phyloP scores from a whole-genome alignment of 2,113 vertebrate species.

The Jaculus jaculus region DNA sequence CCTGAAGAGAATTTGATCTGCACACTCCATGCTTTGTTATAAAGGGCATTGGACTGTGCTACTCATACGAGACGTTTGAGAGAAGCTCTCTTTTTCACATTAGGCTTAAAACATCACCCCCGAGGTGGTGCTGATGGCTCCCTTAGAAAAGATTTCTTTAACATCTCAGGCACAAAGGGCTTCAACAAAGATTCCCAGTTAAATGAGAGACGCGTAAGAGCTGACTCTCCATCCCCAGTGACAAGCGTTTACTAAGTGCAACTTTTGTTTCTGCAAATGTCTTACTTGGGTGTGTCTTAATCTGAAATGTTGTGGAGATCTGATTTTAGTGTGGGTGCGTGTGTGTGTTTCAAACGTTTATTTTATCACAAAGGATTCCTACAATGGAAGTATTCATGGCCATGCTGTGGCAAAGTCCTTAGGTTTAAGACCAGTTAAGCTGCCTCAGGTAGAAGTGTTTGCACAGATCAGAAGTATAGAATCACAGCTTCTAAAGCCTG shows the following conservation, averaged over 20 bases:
- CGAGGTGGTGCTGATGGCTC: slow-evolving; percentile 70
- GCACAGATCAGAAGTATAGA: slow-evolving; percentile 64
- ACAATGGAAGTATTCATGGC: slow-evolving; percentile 77
- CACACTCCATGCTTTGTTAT: slow-evolving; percentile 72
- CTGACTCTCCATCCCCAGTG: slow-evolving; percentile 48
- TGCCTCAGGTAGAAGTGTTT: slow-evolving; percentile 75
- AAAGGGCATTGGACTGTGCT: slow-evolving; percentile 68
- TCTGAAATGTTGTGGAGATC: slow-evolving; percentile 58
- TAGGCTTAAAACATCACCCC: slow-evolving; percentile 76
- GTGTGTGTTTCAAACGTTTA: slow-evolving; percentile 62
- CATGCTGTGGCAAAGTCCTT: slow-evolving; percentile 62
- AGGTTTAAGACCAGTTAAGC: slow-evolving; percentile 74
- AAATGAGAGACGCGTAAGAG: slow-evolving; percentile 58
- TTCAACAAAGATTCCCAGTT: slow-evolving; percentile 48
- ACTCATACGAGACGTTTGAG: slow-evolving; percentile 74
- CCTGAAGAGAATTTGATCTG: slow-evolving; percentile 72
- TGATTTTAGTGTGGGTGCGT: slow-evolving; percentile 62
- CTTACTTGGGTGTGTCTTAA: slow-evolving; percentile 78
- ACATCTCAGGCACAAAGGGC: slow-evolving; percentile 76
- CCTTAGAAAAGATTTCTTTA: slow-evolving; percentile 77
- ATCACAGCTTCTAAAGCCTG: slow-evolving; percentile 55
- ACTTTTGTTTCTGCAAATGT: slow-evolving; percentile 74
- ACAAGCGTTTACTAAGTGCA: slow-evolving; percentile 68
- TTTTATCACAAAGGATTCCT: slow-evolving; percentile 74
- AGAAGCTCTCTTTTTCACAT: slow-evolving; percentile 71